Base-by-base conservation (phyloP, 1,140 invertebrate species). In the Drosophila neocordata region DNA sequence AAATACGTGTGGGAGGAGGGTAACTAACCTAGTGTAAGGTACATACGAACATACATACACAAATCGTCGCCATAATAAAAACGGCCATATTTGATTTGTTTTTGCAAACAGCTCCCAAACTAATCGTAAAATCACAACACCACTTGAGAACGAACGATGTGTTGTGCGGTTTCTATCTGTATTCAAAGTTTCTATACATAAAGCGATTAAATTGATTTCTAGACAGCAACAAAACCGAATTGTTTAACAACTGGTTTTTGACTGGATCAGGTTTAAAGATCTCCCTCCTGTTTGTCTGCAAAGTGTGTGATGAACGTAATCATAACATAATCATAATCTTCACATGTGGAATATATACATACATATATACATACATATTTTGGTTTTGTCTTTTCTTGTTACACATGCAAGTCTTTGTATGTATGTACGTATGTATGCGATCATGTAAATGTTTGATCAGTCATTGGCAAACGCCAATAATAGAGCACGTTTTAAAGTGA, bases 21-120 rank as follows among this genome's bases (percentile, higher is more conserved):
- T 56, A 56, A 56, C 53, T 56, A 56, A 56, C 53, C 53, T 56
- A 56, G 53, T 56, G 27, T 56, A 56, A 56, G 53, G 34, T 56
- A 15, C 8, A 6, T 31, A 31, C 27, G 6, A 1, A 51, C 20
- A 56, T 56, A 15, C 18, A 11, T 35, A 12, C 34, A 35, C 3
- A 20, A 48, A 48, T 20, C 31, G 27, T 12, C 53, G 53, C 53
- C 53, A 56, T 56, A 56, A 15, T 18, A 35, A 31, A 31, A 56
- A 34, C 27, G 31, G 53, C 53, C 53, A 56, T 56, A 56, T 56
- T 56, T 56, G 53, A 56, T 35, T 56, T 56, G 53, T 34, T 55
- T 31, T 55, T 55, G 24, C 24, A 15, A 35, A 56, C 27, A 35
- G 31, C 27, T 24, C 22, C 24, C 51, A 53, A 35, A 13, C 15